Percentiles rank a stretch among this genome's conserved stretches.
These are phyloP conservation scores for Brachionus manjavacas DNA, from an alignment of 1,140 invertebrate genomes.

Conservation along the genomic window DNA sequence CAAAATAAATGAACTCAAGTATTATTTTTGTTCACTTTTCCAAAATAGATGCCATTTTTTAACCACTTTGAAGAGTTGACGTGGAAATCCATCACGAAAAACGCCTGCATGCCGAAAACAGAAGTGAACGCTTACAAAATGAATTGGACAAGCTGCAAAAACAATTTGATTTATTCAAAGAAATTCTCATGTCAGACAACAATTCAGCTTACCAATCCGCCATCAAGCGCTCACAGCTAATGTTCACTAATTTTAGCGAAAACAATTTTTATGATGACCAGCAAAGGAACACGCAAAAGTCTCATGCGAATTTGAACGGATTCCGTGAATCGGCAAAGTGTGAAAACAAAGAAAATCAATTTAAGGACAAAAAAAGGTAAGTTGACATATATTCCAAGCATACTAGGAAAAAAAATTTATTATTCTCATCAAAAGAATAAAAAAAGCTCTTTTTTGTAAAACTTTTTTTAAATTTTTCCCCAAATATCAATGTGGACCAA, in stretches of 20 bases:
- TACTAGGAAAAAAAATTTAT: no score
- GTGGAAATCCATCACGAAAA: constrained; percentile 38
- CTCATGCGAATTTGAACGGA: not conserved
- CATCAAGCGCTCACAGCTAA: not conserved
- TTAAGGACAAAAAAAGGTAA: not conserved
- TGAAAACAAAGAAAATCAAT: not conserved
- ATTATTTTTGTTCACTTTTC: not conserved
- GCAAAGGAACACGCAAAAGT: not conserved
- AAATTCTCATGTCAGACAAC: not conserved
- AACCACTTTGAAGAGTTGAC: not conserved
- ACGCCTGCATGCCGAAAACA: constrained; percentile 15
- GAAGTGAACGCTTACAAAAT: constrained; percentile 23
- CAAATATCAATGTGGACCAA: no score
- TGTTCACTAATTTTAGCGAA: not conserved
- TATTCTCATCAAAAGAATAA: no score
- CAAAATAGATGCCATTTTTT: not conserved
- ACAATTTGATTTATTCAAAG: constrained; percentile 38
- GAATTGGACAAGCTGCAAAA: constrained; percentile 22
- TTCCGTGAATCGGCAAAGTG: not conserved
- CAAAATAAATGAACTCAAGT: constrained; percentile 36
- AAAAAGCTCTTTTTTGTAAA: no score
- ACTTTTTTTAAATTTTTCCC: no score
- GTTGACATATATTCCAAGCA: not conserved
- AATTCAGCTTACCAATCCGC: not conserved
- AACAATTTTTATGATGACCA: not conserved